Evolutionary conservation across 2,113 vertebrate genomes (phyloP).

Genomic region (Xyrauchen texanus): DNA sequence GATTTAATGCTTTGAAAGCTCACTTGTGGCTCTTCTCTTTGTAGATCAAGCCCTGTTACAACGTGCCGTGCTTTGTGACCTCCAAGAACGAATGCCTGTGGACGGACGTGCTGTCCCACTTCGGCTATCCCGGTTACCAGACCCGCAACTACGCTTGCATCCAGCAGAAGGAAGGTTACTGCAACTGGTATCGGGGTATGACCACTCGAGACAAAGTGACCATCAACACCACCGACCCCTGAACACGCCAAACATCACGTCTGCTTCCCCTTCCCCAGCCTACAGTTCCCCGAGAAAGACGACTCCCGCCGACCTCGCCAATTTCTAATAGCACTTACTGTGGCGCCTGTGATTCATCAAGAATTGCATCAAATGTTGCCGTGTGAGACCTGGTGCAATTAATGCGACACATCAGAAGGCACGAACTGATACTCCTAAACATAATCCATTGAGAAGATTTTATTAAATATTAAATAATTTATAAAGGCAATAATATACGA

Average conservation of each 20-base stretch:
- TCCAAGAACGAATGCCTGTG: conserved; percentile 97
- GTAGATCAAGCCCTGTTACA: conserved; percentile 94
- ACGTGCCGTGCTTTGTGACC: conserved; percentile 93
- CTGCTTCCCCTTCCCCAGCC: too few relatives aligned
- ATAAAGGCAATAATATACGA: conserved; percentile 53
- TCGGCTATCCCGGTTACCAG: conserved; percentile 90
- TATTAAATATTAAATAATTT: conserved; percentile 37
- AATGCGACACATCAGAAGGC: too few relatives aligned
- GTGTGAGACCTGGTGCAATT: too few relatives aligned
- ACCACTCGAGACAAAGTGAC: conserved; percentile 86
- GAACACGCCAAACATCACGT: conserved; percentile 57
- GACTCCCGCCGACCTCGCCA: neutral
- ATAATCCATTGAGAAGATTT: conserved; percentile 56
- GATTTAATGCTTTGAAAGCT: neutral
- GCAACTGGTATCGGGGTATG: conserved; percentile 97
- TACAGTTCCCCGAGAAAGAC: neutral
- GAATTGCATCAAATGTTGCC: too few relatives aligned
- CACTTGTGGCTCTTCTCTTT: neutral
- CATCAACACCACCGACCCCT: conserved; percentile 92
- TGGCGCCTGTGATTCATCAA: too few relatives aligned
- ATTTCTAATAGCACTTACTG: neutral
- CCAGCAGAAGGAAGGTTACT: conserved; percentile 96
- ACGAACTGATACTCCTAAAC: conserved; percentile 15
- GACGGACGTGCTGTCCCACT: conserved; percentile 97
- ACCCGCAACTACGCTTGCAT: conserved; percentile 94